These are phyloP conservation scores for Drosophila takahashii DNA, from an alignment of 1,140 invertebrate species.

Conservation along the genomic window DNA sequence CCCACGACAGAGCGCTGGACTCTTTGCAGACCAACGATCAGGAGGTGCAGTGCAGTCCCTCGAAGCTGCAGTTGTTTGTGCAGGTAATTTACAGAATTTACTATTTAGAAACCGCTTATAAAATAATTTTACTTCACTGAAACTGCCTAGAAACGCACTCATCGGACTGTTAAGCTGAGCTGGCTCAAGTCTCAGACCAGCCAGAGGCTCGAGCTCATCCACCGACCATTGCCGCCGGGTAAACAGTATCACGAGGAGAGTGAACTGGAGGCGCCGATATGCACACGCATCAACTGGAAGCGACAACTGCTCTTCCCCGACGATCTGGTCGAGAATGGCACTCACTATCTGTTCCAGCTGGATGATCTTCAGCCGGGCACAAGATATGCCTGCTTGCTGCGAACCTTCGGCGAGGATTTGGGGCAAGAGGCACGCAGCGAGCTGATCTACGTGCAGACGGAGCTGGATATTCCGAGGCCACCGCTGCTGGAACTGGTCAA, in stretches of 20 bases:
- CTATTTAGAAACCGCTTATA: too few species aligned
- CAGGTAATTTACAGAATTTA: slow-evolving; percentile 10
- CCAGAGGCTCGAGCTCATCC: slow-evolving; percentile 61
- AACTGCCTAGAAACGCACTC: slow-evolving; percentile 39
- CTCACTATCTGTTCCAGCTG: slow-evolving; percentile 56
- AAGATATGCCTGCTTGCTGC: slow-evolving; percentile 62
- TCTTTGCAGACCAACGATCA: slow-evolving; percentile 72
- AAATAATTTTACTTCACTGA: too few species aligned
- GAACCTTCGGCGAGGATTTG: slow-evolving; percentile 62
- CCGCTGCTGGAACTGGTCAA: slow-evolving; percentile 43
- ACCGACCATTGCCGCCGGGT: slow-evolving; percentile 37
- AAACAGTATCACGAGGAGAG: slow-evolving; percentile 35
- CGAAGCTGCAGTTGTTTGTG: slow-evolving; percentile 52
- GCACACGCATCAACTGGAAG: slow-evolving; percentile 71
- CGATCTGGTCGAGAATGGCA: slow-evolving; percentile 62
- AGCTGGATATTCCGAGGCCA: slow-evolving; percentile 60
- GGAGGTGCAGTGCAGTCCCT: slow-evolving; percentile 73
- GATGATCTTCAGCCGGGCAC: slow-evolving; percentile 52
- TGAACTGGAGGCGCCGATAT: slow-evolving; percentile 69
- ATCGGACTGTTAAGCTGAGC: slow-evolving; percentile 48
- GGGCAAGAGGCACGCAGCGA: slow-evolving; percentile 69
- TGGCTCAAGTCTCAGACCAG: slow-evolving; percentile 68
- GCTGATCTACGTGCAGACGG: slow-evolving; percentile 58
- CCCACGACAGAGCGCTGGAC: slow-evolving; percentile 63
- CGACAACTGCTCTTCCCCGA: slow-evolving; percentile 59